Conservation (phyloP, 1,140 invertebrate genomes). For the Drosophila obscura region DNA sequence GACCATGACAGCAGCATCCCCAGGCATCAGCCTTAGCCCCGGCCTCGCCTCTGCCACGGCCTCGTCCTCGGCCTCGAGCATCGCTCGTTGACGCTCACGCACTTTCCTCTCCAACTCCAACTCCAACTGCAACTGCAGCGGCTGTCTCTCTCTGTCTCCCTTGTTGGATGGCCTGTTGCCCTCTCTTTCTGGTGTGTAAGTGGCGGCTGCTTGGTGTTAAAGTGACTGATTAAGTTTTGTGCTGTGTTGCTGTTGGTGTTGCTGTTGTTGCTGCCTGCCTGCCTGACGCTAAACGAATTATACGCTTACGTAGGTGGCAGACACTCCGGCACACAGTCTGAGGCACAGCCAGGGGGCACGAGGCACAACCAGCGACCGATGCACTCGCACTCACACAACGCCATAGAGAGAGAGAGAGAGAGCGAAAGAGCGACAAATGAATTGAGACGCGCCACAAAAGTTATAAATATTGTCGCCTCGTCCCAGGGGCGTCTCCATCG, state of each 20-base stretch:
- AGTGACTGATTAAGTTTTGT: conserved; percentile 80
- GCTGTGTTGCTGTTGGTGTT: conserved; percentile 42
- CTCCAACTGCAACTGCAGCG: conserved; percentile 9
- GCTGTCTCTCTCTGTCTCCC: background rate
- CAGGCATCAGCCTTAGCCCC: conserved; percentile 7
- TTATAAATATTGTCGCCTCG: conserved; percentile 77
- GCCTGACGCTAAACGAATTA: conserved; percentile 79
- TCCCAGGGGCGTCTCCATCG: conserved; percentile 45
- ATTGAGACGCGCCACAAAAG: conserved; percentile 78
- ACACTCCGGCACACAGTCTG: conserved; percentile 65
- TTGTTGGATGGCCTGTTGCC: no score
- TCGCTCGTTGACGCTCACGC: conserved; percentile 52
- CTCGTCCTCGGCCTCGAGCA: conserved; percentile 1
- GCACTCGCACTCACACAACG: conserved; percentile 7
- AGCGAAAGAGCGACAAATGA: conserved; percentile 63
- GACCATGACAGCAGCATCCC: conserved; percentile 70
- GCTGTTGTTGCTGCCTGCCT: conserved; percentile 42
- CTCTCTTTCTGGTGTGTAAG: conserved; percentile 42
- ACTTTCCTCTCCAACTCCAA: conserved; percentile 14
- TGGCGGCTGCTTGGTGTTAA: conserved; percentile 72
- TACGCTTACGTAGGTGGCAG: conserved; percentile 81
- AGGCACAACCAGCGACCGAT: background rate
- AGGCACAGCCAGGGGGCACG: conserved; percentile 5
- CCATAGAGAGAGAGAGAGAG: background rate
- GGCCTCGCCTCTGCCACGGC: background rate